These are phyloP conservation scores for Coboldia fuscipes DNA, from an alignment of 1,140 invertebrate species.

Conservation along the genomic window DNA sequence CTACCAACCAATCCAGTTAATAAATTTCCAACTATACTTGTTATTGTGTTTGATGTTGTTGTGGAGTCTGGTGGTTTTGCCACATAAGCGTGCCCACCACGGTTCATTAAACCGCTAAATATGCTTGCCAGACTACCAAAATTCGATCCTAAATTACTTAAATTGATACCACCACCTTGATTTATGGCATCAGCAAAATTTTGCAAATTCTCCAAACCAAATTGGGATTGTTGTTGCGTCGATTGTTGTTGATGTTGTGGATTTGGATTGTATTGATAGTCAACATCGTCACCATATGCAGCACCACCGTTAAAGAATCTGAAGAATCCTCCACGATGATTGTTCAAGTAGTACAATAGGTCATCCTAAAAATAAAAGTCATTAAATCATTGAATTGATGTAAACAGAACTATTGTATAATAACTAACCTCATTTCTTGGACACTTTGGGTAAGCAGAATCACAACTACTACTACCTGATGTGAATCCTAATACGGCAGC, in stretches of 20 bases:
- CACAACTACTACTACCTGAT: slow-evolving; percentile 35
- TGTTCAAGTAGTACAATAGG: slow-evolving; percentile 58
- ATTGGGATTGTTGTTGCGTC: not conserved
- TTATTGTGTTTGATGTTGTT: not conserved
- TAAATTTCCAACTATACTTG: slow-evolving; percentile 2
- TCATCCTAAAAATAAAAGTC: slow-evolving; percentile 22
- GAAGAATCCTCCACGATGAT: slow-evolving; percentile 68
- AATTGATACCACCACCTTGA: slow-evolving; percentile 1
- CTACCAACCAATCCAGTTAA: slow-evolving; percentile 4
- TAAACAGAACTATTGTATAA: not conserved
- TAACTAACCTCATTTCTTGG: slow-evolving; percentile 34
- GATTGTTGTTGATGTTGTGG: slow-evolving; percentile 3
- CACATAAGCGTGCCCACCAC: not conserved
- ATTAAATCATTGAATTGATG: not conserved
- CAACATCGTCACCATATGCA: slow-evolving; percentile 2
- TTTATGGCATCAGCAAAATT: slow-evolving; percentile 2
- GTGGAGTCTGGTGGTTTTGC: not conserved
- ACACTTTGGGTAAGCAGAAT: slow-evolving; percentile 43
- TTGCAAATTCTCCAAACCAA: slow-evolving; percentile 2
- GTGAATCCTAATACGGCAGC: slow-evolving; percentile 48
- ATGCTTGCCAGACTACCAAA: not conserved
- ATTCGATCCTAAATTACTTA: slow-evolving; percentile 2
- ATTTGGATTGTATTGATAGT: slow-evolving; percentile 1
- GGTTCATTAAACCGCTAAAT: not conserved
- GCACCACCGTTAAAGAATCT: slow-evolving; percentile 38